These are phyloP conservation scores for Mellivora capensis DNA, from an alignment of 2,113 vertebrate genomes.

Conservation along the genomic window DNA sequence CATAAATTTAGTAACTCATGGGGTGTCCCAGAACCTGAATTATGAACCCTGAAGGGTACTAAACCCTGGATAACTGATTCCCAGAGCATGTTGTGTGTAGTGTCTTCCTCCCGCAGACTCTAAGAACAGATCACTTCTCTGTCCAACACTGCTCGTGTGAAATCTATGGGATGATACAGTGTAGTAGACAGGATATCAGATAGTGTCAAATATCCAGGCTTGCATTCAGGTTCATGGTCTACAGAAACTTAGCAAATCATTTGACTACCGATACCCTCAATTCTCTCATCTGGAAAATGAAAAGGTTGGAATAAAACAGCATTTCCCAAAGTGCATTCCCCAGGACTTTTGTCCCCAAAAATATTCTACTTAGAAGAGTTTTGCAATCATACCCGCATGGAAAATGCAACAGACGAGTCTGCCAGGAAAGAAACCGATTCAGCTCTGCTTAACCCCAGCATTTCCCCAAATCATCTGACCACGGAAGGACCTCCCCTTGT, in stretches of 20 bases:
- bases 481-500: background rate
- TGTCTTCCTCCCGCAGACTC: background rate
- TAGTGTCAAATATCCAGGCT: background rate
- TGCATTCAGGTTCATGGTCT: background rate
- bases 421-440: background rate
- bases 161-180: background rate
- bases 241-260: background rate
- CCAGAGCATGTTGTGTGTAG: background rate
- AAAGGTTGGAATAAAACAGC: background rate
- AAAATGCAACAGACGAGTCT: background rate
- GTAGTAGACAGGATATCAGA: background rate
- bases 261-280: background rate
- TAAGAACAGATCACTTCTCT: background rate
- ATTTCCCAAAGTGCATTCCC: conserved; percentile 6
- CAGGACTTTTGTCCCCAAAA: background rate
- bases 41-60: background rate
- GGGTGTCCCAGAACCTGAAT: background rate
- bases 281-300: background rate
- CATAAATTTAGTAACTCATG: background rate
- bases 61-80: background rate
- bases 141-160: background rate
- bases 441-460: background rate
- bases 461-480: background rate
- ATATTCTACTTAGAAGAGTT: background rate
- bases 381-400: background rate